phyloP scores from a whole-genome alignment of 2,797 vertebrate species.

The Atherinosoma microstoma region DNA sequence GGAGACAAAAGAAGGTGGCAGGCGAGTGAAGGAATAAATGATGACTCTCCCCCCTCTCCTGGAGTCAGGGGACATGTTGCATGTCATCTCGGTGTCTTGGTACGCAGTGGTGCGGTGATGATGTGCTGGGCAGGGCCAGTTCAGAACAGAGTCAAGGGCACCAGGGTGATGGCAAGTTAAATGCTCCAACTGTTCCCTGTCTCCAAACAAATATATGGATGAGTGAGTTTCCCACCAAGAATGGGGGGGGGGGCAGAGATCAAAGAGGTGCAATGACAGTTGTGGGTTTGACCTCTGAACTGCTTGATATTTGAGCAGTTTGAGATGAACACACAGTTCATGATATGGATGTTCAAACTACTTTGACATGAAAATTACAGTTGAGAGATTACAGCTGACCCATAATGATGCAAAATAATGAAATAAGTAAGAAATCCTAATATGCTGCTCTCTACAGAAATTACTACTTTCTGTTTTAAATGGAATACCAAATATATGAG shows the following conservation, averaged over 20 bases:
- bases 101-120: slow-evolving; percentile 78
- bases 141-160: slow-evolving; percentile 80
- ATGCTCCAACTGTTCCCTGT: slow-evolving; percentile 79
- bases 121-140: slow-evolving; percentile 76
- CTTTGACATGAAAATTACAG: neutral
- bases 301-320: slow-evolving; percentile 25
- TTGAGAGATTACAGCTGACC: neutral
- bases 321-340: slow-evolving; percentile 31
- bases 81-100: slow-evolving; percentile 79
- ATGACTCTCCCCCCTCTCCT: slow-evolving; percentile 50
- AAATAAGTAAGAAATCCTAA: neutral
- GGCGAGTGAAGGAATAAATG: slow-evolving; percentile 70
- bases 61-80: slow-evolving; percentile 79
- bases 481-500: neutral
- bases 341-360: slow-evolving; percentile 7
- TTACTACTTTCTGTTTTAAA: neutral
- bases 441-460: neutral
- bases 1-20: slow-evolving; percentile 72
- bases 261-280: slow-evolving; percentile 56
- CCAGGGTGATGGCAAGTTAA: slow-evolving; percentile 77
- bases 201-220: slow-evolving; percentile 80
- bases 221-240: slow-evolving; percentile 53
- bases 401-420: neutral
- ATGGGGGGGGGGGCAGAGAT: slow-evolving; percentile 31
- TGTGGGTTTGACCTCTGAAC: slow-evolving; percentile 65